A percentile compares a stretch with the other conserved stretches of the same genome.
Evolutionary conservation across 1,140 invertebrate genomes (phyloP).

Genomic region (Diplogasteroides magnus): DNA sequence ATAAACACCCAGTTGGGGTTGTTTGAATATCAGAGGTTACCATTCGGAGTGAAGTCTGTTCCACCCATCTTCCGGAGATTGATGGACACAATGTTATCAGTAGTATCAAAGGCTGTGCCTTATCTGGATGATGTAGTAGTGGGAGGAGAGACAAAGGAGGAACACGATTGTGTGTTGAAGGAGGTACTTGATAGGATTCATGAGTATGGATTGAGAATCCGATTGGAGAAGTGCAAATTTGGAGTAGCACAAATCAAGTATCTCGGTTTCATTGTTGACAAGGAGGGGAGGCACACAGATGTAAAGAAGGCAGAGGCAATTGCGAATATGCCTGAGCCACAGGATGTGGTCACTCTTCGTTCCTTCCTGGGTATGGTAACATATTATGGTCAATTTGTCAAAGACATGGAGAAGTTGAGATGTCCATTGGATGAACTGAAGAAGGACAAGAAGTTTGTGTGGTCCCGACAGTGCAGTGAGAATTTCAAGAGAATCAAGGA

Average conservation of each 20-base stretch:
- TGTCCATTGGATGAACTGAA: conserved; percentile 38
- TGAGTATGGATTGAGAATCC: not conserved
- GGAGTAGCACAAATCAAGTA: conserved; percentile 4
- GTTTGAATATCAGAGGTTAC: conserved; percentile 2
- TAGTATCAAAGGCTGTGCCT: not conserved
- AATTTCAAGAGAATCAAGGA: conserved; percentile 32
- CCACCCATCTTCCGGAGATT: conserved; percentile 2
- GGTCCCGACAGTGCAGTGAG: conserved; percentile 14
- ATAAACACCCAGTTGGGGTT: conserved; percentile 30
- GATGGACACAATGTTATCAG: not conserved
- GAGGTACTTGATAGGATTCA: not conserved
- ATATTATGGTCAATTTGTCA: conserved; percentile 39
- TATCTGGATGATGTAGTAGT: conserved; percentile 7
- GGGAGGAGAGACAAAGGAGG: not conserved
- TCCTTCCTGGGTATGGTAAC: conserved; percentile 44
- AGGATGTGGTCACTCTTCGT: conserved; percentile 21
- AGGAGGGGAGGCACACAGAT: conserved; percentile 35
- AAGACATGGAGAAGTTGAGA: conserved; percentile 19
- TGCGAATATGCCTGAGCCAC: conserved; percentile 33
- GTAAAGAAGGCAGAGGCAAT: conserved; percentile 33
- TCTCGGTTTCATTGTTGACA: conserved; percentile 30
- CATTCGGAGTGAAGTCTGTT: conserved; percentile 4
- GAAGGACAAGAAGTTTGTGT: conserved; percentile 39
- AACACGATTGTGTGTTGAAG: not conserved
- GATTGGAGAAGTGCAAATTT: conserved; percentile 1